Percentiles rank a stretch among this genome's conserved stretches.
These are phyloP conservation scores for Emmelina monodactyla DNA, from an alignment of 2,888 invertebrate genomes.

Conservation along the genomic window DNA sequence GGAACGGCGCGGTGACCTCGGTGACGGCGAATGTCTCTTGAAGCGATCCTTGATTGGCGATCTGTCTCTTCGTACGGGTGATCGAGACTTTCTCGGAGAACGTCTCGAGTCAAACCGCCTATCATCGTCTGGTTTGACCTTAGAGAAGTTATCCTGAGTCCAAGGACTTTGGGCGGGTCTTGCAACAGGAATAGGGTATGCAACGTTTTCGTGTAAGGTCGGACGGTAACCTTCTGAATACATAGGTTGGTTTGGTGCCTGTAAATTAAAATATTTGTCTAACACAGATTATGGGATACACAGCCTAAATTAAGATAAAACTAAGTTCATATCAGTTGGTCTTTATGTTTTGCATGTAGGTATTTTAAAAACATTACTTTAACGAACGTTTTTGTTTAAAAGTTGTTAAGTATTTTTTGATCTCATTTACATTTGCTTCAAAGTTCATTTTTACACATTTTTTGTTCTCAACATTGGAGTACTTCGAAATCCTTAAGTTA, in stretches of 20 bases:
- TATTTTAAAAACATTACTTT: too few species aligned
- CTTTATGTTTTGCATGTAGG: too few species aligned
- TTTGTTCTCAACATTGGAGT: too few species aligned
- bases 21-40: slow-evolving; percentile 39
- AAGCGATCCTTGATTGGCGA: slow-evolving; percentile 39
- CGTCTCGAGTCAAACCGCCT: slow-evolving; percentile 20
- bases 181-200: slow-evolving; percentile 23
- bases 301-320: background rate
- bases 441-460: too few species aligned
- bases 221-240: slow-evolving; percentile 49
- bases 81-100: slow-evolving; percentile 25
- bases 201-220: slow-evolving; percentile 26
- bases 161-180: slow-evolving; percentile 24
- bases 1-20: slow-evolving; percentile 44
- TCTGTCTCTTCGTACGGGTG: slow-evolving; percentile 34
- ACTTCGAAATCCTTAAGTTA: too few species aligned
- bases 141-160: slow-evolving; percentile 31
- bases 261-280: slow-evolving; percentile 50
- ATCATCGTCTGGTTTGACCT: slow-evolving; percentile 27
- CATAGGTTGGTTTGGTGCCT: slow-evolving; percentile 48
- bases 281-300: slow-evolving; percentile 5
- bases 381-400: too few species aligned
- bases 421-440: too few species aligned
- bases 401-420: too few species aligned
- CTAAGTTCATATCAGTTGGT: too few species aligned